Evolutionary conservation across 2,797 vertebrate species (phyloP).

Genomic region (Myiothlypis coronata): DNA sequence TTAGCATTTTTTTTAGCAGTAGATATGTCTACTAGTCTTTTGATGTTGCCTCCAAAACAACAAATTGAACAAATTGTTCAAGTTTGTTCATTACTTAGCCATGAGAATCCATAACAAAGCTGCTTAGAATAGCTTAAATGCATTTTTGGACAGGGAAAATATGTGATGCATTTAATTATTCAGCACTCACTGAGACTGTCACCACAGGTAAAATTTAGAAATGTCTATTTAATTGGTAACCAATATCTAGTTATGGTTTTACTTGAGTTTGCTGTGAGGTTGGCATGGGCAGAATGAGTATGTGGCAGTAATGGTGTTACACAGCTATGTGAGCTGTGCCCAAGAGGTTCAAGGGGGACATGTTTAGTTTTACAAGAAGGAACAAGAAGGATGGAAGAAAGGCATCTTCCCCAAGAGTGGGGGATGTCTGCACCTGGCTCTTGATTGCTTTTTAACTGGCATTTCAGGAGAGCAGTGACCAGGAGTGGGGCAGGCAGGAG

Average conservation of each 20-base stretch:
- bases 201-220: not conserved
- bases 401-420: not conserved
- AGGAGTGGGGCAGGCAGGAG: not conserved
- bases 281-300: not conserved
- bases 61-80: not conserved
- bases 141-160: not conserved
- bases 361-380: not conserved
- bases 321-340: not conserved
- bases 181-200: not conserved
- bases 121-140: not conserved
- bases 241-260: not conserved
- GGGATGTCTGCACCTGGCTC: not conserved
- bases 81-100: not conserved
- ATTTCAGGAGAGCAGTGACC: not conserved
- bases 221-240: not conserved
- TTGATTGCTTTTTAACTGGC: not conserved
- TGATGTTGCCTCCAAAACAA: not conserved
- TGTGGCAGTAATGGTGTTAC: not conserved
- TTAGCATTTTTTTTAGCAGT: not conserved
- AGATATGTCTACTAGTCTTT: not conserved
- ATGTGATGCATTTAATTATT: not conserved
- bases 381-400: not conserved
- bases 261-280: not conserved
- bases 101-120: not conserved
- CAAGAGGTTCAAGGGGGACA: fast-evolving